These are phyloP conservation scores for Microplitis deprimator DNA, from an alignment of 2,888 invertebrate species.

Conservation along the genomic window DNA sequence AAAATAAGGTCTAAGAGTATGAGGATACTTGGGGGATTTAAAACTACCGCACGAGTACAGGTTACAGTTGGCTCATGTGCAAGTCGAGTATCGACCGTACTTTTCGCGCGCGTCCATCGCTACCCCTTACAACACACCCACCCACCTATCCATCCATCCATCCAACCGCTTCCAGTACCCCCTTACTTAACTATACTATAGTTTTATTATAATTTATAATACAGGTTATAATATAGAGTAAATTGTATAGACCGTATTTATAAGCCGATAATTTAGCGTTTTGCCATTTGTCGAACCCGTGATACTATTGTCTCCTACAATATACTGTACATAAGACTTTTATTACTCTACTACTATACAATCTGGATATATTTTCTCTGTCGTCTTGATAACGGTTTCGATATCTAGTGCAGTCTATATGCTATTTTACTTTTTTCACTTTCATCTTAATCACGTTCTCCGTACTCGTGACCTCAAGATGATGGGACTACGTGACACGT, in stretches of 20 bases:
- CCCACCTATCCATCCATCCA: neutral
- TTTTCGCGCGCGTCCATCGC: constrained; percentile 24
- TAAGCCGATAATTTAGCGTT: constrained; percentile 43
- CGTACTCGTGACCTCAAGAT: neutral
- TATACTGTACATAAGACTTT: constrained; percentile 26
- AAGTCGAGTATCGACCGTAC: constrained; percentile 54
- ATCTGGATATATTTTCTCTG: neutral
- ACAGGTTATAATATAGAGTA: neutral
- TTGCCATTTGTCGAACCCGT: constrained; percentile 44
- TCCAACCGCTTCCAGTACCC: constrained; percentile 33
- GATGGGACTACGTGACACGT: neutral
- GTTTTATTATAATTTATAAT: neutral
- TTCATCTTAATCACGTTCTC: constrained; percentile 5
- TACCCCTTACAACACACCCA: neutral
- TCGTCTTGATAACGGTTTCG: neutral
- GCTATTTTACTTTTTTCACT: constrained; percentile 8
- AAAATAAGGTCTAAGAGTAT: neutral
- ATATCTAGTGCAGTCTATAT: neutral
- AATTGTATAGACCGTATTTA: neutral
- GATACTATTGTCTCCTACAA: constrained; percentile 46
- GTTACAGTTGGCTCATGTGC: constrained; percentile 42
- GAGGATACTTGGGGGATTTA: constrained; percentile 4
- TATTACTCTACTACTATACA: constrained; percentile 16
- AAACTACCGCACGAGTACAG: constrained; percentile 16
- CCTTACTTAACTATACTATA: constrained; percentile 34